Base-by-base conservation (phyloP, 2,113 vertebrate species). In the Petromus typicus region DNA sequence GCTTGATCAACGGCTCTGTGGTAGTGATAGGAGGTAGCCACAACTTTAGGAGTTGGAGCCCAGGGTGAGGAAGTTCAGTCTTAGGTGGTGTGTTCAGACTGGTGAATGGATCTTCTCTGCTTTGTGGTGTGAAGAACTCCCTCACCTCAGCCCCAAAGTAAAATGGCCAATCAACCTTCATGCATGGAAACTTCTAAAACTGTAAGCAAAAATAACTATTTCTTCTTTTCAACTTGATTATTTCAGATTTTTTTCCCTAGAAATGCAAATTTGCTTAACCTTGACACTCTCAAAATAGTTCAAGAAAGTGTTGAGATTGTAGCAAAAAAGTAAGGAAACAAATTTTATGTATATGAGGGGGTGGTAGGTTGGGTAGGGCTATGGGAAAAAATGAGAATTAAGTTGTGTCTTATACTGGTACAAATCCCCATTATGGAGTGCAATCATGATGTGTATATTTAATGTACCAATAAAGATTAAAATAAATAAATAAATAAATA, bases 21-120 rank as follows among this genome's bases (percentile, higher is more conserved):
- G 20, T 2, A 30, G 14, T 17, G 40, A 23, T 40, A 37, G 7
- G 17, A 83, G 17, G 43, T 23, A 4, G 9, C 11, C 16, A 7
- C 30, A 51, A 27, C 3, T 59, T 22, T n/a, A 45, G 27, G 51
- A 5, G 22, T 3, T 56, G 8, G 40, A 37, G 6, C 4, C 32
- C 43, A 56, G 22, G 5, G 3, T 7, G 10, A 20, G 32, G 3
- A 84, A 37, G 4, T n/a, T 17, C 0, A 4, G 37, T 14, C 16
- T n/a, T 16, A 22, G 0, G 23, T 75, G 34, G 23, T 59, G 1
- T 23, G 8, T 40, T 64, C 48, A 51, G n/a, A 34, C 12, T 37
- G 45, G 3, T 51, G 7, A 57, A 45, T 30, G 32, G 4, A 5
- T 20, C 43, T 48, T 16, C 64, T 78, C 0, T 43, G 1, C 18